Base-by-base conservation (phyloP, 2,888 invertebrate genomes). In the Pasiphila rectangulata region DNA sequence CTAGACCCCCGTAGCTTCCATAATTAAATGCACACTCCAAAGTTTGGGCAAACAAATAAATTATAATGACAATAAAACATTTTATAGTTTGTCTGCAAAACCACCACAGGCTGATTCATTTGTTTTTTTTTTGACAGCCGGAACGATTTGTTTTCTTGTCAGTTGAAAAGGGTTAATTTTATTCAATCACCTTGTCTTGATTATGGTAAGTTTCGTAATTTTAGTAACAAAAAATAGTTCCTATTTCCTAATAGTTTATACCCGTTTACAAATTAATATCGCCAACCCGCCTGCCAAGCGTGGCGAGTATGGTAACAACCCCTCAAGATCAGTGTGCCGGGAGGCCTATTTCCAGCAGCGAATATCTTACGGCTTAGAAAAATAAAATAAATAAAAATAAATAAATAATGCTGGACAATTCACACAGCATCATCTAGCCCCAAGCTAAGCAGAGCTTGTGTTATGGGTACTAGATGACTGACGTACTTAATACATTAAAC, bases 1-100 rank as follows among this genome's bases (percentile, higher is more conserved):
- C 16, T 4, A 30, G 34, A 55, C 64, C 70, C 75, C 69, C 54
- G 62, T 46, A 44, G 56, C 56, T 57, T 51, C 57, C 39, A 53
- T 76, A 78, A 83, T 82, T 75, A 75, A 68, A 79, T 75, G 69
- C 78, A 64, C 68, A 72, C 71, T 77, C 59, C 72, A 65, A 53
- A 57, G 64, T 67, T 68, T 63, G 57, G 58, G 58, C 61, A 79
- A 76, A 75, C 72, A 78, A 75, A 75, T 70, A 70, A 68, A 84
- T 84, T 82, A 74, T 17, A 81, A 81, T 84, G 58, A 82, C 73
- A 83, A 84, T 73, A 66, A 65, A 69, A 69, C 65, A 21, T 66
- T 75, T 77, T 72, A 78, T 67, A 67, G 64, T 64, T 68, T 67
- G 69, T 69, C 71, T 69, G 67, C 63, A 62, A 57, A 57, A 66